Evolutionary conservation across 64 coral and sea anemone genomes (phyloP).

Genomic region (Orbicella faveolata): DNA sequence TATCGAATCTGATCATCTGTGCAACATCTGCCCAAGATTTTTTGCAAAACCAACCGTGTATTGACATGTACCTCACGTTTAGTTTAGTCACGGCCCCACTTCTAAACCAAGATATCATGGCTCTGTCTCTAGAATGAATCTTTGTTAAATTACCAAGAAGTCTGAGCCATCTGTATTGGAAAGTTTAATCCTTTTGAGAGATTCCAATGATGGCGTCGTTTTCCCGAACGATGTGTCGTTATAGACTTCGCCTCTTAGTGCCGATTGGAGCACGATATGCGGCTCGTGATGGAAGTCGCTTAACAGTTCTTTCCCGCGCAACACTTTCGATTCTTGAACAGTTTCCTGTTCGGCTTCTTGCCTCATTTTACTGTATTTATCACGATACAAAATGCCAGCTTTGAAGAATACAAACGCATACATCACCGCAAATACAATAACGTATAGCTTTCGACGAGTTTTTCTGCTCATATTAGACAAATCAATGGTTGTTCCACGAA

Average conservation of each 20-base stretch:
- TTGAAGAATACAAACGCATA: slow-evolving; percentile 13
- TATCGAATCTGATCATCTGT: too few relatives aligned
- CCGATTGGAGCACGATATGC: not conserved
- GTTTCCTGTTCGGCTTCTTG: not conserved
- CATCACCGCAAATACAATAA: not conserved
- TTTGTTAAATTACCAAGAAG: not conserved
- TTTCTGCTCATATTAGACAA: not conserved
- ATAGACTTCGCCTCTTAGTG: not conserved
- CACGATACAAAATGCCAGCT: not conserved
- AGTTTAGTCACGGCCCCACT: too few relatives aligned
- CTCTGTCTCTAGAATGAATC: not conserved
- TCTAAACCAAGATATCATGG: too few relatives aligned
- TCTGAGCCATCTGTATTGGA: not conserved
- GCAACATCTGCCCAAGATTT: too few relatives aligned
- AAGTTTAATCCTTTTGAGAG: not conserved
- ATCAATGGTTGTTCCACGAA: not conserved
- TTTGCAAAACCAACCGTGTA: too few relatives aligned
- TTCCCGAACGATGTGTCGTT: not conserved
- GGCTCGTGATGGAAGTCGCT: not conserved
- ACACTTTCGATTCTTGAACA: not conserved
- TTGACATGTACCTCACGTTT: too few relatives aligned
- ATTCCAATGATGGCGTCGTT: not conserved
- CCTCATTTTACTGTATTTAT: not conserved
- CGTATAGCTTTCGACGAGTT: not conserved
- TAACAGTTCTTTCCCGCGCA: not conserved